phyloP scores from a whole-genome alignment of 1,140 invertebrate genomes.

The Liolophura sinensis region DNA sequence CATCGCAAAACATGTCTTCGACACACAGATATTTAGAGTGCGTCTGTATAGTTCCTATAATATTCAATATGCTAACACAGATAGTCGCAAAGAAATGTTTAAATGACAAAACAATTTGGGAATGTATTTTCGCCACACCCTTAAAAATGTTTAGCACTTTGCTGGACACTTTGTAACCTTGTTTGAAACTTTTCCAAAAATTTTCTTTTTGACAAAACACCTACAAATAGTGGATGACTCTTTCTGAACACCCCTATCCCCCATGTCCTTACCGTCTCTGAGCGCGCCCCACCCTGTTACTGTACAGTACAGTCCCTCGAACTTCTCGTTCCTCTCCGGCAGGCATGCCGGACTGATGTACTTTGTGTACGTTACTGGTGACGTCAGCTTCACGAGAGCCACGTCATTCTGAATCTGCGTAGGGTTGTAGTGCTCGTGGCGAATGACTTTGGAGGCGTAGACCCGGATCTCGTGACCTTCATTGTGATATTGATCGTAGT shows the following conservation, averaged over 20 bases:
- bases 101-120: too few relatives aligned
- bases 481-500: conserved; percentile 23
- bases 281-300: conserved; percentile 39
- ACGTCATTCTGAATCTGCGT: conserved; percentile 27
- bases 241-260: background rate
- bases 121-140: too few relatives aligned
- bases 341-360: conserved; percentile 33
- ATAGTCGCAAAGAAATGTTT: too few relatives aligned
- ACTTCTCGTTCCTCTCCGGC: conserved; percentile 18
- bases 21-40: too few relatives aligned
- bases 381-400: conserved; percentile 29
- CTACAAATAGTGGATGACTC: too few relatives aligned
- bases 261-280: conserved; percentile 19
- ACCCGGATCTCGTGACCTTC: conserved; percentile 31
- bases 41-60: too few relatives aligned
- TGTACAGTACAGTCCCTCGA: conserved; percentile 25
- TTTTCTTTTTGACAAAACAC: too few relatives aligned
- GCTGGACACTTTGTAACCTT: too few relatives aligned
- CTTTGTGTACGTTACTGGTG: conserved; percentile 13
- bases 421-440: conserved; percentile 25
- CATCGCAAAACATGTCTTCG: too few relatives aligned
- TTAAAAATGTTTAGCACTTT: too few relatives aligned
- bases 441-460: conserved; percentile 28
- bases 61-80: too few relatives aligned
- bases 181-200: too few relatives aligned